These are phyloP conservation scores for Brachyhypopomus gauderio DNA, from an alignment of 2,113 vertebrate genomes.

Conservation along the genomic window DNA sequence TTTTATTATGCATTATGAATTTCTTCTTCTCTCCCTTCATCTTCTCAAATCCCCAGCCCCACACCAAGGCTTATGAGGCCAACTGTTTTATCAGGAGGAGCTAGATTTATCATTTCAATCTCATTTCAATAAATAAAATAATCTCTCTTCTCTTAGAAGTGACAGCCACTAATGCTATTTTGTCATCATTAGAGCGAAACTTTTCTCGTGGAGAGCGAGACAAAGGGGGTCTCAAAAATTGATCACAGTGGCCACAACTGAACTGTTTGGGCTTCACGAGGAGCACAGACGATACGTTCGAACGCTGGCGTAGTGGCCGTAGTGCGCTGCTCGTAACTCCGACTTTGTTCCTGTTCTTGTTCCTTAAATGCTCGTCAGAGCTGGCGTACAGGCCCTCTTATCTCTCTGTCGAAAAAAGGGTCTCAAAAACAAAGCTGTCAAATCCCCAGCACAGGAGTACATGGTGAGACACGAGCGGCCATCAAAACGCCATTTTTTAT, in stretches of 20 bases:
- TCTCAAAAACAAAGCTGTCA: slow-evolving; percentile 75
- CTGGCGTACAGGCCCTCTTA: slow-evolving; percentile 71
- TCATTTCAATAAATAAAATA: slow-evolving; percentile 99
- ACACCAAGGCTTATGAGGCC: slow-evolving; percentile 92
- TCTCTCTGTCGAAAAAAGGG: slow-evolving; percentile 72
- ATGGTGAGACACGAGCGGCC: slow-evolving; percentile 72
- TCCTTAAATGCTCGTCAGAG: slow-evolving; percentile 73
- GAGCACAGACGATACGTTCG: neutral
- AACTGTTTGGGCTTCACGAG: neutral
- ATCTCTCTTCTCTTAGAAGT: slow-evolving; percentile 85
- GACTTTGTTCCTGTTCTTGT: slow-evolving; percentile 70
- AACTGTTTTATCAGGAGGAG: slow-evolving; percentile 94
- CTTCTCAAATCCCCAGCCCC: slow-evolving; percentile 86
- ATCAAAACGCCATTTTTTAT: slow-evolving; percentile 78
- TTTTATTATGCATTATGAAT: slow-evolving; percentile 88
- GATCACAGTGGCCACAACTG: slow-evolving; percentile 19
- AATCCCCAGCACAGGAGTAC: slow-evolving; percentile 53
- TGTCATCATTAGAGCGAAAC: slow-evolving; percentile 87
- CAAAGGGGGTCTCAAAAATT: slow-evolving; percentile 12
- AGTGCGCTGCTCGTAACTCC: slow-evolving; percentile 28
- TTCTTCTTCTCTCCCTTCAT: slow-evolving; percentile 81
- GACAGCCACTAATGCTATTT: slow-evolving; percentile 94
- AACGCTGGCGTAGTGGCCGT: neutral
- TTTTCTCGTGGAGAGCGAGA: slow-evolving; percentile 74
- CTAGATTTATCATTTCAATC: slow-evolving; percentile 93